Evolutionary conservation across 2,113 vertebrate genomes (phyloP).

Genomic region (Ciconia stormi): DNA sequence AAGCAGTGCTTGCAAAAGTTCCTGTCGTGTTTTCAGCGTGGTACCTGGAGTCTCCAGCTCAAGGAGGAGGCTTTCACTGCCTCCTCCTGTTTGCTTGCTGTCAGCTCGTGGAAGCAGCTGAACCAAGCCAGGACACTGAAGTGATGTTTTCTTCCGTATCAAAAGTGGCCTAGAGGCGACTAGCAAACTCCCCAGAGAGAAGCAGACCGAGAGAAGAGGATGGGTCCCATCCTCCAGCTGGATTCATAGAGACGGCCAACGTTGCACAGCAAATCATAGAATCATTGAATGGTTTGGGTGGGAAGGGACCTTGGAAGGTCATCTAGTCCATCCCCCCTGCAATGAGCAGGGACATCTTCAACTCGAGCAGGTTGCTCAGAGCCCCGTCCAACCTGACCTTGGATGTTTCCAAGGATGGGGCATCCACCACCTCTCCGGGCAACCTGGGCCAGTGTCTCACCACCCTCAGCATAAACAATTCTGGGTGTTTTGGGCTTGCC

Average conservation of each 20-base stretch:
- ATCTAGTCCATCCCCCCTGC: not conserved
- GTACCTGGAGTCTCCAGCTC: not conserved
- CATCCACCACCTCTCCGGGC: not conserved
- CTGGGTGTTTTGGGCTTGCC: not conserved
- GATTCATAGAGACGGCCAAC: not conserved
- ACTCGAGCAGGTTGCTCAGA: not conserved
- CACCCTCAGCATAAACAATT: not conserved
- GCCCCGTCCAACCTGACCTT: not conserved
- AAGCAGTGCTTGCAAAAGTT: not conserved
- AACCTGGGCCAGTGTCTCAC: not conserved
- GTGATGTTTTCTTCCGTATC: not conserved
- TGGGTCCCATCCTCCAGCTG: not conserved
- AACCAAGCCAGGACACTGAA: not conserved
- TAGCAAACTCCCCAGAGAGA: not conserved
- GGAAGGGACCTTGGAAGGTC: not conserved
- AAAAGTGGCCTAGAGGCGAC: not conserved
- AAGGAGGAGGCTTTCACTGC: not conserved
- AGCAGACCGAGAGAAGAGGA: not conserved
- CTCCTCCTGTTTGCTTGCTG: not conserved
- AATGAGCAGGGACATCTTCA: not conserved
- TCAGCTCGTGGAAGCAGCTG: accelerated
- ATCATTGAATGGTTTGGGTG: not conserved
- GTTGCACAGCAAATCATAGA: not conserved
- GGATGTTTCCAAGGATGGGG: not conserved
- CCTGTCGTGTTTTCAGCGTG: accelerated